phyloP scores from a whole-genome alignment of 2,113 vertebrate species.

The Fulmarus glacialis region DNA sequence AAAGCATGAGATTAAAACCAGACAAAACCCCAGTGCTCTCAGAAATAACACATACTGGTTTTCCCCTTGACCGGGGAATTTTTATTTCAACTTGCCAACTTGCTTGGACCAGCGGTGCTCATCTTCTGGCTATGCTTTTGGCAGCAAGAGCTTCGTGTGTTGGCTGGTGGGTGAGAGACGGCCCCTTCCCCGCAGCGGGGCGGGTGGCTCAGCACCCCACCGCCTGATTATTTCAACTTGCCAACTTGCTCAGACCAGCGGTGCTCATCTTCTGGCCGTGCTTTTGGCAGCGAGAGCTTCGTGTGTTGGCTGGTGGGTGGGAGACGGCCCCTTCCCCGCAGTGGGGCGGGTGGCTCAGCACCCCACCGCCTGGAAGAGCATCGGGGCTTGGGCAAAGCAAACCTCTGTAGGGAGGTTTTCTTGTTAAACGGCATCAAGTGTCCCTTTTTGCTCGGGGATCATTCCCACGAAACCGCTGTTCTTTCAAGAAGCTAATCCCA shows the following conservation, averaged over 20 bases:
- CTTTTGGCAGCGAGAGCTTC: not conserved
- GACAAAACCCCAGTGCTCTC: not conserved
- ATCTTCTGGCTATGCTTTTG: not conserved
- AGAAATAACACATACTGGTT: not conserved
- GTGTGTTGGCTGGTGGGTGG: not conserved
- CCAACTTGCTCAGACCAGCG: not conserved
- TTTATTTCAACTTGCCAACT: not conserved
- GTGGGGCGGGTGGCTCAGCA: not conserved
- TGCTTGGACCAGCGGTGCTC: not conserved
- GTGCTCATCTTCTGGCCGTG: not conserved
- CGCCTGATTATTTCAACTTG: not conserved
- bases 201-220: not conserved
- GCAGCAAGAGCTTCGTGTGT: not conserved
- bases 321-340: not conserved
- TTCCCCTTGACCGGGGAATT: not conserved
- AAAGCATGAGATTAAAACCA: not conserved
- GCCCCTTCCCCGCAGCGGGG: not conserved
- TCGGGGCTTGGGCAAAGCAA: not conserved
- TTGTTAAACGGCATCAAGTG: not conserved
- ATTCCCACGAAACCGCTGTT: fast-evolving
- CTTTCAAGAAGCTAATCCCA: not conserved
- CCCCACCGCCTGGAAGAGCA: not conserved
- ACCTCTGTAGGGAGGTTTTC: not conserved
- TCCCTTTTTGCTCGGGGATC: fast-evolving
- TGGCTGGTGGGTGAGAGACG: not conserved